phyloP scores from a whole-genome alignment of 2,888 invertebrate species.

The Hartigia nigra region DNA sequence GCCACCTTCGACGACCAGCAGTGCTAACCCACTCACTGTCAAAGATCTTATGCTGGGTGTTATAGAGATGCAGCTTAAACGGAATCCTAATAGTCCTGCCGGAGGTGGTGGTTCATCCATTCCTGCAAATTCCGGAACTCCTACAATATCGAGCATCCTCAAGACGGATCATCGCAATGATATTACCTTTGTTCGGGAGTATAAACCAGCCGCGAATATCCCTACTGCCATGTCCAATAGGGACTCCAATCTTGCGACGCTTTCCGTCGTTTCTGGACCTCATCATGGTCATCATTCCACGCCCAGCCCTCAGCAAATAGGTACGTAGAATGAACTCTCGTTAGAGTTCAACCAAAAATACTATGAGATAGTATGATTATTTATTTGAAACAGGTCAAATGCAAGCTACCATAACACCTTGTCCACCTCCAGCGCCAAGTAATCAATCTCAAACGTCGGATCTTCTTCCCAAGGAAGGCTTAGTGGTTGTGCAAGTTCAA shows the following conservation, averaged over 20 bases:
- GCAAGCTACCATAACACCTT: slow-evolving; percentile 77
- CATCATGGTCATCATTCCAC: slow-evolving; percentile 60
- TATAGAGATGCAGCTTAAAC: slow-evolving; percentile 83
- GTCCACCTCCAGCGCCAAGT: slow-evolving; percentile 65
- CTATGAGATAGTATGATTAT: background rate
- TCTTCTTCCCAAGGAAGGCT: slow-evolving; percentile 72
- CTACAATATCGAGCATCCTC: slow-evolving; percentile 73
- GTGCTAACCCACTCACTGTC: slow-evolving; percentile 76
- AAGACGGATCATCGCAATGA: slow-evolving; percentile 70
- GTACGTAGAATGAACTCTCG: slow-evolving; percentile 32
- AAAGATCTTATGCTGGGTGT: slow-evolving; percentile 86
- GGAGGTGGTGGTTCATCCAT: slow-evolving; percentile 50
- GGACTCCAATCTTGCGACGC: slow-evolving; percentile 71
- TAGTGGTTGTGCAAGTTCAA: slow-evolving; percentile 73
- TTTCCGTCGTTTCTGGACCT: slow-evolving; percentile 73
- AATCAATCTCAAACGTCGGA: slow-evolving; percentile 63
- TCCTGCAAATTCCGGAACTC: slow-evolving; percentile 67
- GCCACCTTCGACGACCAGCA: slow-evolving; percentile 57
- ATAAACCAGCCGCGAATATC: slow-evolving; percentile 60
- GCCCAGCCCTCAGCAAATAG: slow-evolving; percentile 61
- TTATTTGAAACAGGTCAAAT: slow-evolving; percentile 50
- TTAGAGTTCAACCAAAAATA: background rate
- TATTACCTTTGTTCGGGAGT: slow-evolving; percentile 70
- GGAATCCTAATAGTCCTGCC: slow-evolving; percentile 70
- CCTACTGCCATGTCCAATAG: slow-evolving; percentile 53